A percentile compares a stretch with the other conserved stretches of the same genome.
Conservation (phyloP, 2,113 vertebrate genomes). For the Notiomystis cincta region DNA sequence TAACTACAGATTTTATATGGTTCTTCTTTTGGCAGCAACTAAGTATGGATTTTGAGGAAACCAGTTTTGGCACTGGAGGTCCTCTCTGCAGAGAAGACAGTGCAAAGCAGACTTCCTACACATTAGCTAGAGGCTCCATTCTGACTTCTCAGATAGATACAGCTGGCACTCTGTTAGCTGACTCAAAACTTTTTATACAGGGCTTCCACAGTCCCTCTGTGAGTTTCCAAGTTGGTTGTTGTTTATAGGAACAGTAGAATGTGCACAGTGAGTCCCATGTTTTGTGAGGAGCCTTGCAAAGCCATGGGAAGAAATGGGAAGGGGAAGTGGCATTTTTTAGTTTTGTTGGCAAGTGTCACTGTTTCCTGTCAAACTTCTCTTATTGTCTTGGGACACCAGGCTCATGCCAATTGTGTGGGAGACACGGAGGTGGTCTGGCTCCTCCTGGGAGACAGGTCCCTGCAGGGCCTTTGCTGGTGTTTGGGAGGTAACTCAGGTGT, state of each 20-base stretch:
- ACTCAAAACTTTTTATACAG: neutral
- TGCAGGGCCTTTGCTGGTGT: fast-evolving
- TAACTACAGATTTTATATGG: neutral
- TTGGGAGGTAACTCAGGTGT: neutral
- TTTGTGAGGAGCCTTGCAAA: neutral
- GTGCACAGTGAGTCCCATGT: neutral
- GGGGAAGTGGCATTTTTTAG: neutral
- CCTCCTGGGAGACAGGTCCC: neutral
- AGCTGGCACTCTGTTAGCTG: neutral
- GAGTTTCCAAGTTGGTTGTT: neutral
- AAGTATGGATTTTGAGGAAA: neutral
- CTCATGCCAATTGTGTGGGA: neutral
- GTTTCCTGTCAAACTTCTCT: neutral
- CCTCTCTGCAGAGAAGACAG: neutral
- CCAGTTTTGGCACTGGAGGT: neutral
- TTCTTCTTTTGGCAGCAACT: neutral
- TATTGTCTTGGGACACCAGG: neutral
- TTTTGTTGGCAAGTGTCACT: neutral
- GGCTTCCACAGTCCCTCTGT: neutral
- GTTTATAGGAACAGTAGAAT: neutral
- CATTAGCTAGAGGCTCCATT: neutral
- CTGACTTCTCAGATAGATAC: neutral
- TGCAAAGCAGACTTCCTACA: neutral
- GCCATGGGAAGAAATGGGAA: neutral
- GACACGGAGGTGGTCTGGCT: neutral